phyloP scores from a whole-genome alignment of 1,140 invertebrate genomes.

The Drosophila ercepeae region DNA sequence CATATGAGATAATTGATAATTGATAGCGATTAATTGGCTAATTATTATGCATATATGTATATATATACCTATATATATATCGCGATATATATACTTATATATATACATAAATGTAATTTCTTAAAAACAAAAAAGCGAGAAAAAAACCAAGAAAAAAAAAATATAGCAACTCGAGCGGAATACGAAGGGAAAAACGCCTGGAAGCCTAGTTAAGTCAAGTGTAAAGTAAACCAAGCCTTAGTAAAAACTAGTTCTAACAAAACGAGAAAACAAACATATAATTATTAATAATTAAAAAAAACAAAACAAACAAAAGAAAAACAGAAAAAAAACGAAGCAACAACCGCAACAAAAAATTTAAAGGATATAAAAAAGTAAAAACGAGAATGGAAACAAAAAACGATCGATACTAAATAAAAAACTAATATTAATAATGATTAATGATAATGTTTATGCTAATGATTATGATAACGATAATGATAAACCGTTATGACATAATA shows the following conservation, averaged over 20 bases:
- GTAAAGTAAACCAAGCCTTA: slow-evolving; percentile 80
- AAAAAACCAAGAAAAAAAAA: slow-evolving; percentile 30
- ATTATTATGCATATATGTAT: not conserved
- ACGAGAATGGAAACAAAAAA: slow-evolving; percentile 19
- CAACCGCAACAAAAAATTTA: not conserved
- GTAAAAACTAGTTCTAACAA: slow-evolving; percentile 76
- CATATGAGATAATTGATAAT: slow-evolving; percentile 9
- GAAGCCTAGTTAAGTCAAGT: slow-evolving; percentile 70
- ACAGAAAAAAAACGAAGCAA: not conserved
- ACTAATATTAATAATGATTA: slow-evolving; percentile 40
- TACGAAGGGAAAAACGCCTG: not conserved
- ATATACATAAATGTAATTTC: slow-evolving; percentile 67
- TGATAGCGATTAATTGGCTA: not conserved
- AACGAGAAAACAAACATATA: slow-evolving; percentile 34
- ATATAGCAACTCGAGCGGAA: slow-evolving; percentile 11
- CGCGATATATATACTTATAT: slow-evolving; percentile 52
- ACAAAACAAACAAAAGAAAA: slow-evolving; percentile 3
- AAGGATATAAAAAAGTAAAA: not conserved
- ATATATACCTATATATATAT: slow-evolving; percentile 54
- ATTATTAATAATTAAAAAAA: slow-evolving; percentile 10
- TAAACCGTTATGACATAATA: slow-evolving; percentile 61
- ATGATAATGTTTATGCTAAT: slow-evolving; percentile 53
- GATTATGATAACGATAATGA: slow-evolving; percentile 48
- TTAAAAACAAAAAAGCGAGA: slow-evolving; percentile 39
- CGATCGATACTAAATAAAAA: not conserved